Conservation (phyloP, 2,113 vertebrate species). For the Myanophis thanlyinensis region DNA sequence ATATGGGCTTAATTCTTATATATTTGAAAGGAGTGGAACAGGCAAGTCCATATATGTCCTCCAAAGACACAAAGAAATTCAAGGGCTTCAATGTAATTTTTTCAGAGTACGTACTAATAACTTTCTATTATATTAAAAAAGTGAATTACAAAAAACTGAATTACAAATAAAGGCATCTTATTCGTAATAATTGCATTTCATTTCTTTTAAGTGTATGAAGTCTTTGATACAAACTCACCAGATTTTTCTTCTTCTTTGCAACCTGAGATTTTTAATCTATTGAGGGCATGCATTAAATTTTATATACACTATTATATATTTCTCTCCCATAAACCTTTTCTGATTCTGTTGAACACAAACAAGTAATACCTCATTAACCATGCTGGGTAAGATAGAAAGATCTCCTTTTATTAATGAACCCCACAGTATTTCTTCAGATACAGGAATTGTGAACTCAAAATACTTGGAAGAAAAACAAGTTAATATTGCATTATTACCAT, state of each 20-base stretch:
- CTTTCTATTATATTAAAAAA: neutral
- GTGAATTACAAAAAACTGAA: neutral
- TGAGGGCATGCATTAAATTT: neutral
- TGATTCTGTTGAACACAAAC: neutral
- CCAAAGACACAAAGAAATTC: neutral
- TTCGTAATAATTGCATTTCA: neutral
- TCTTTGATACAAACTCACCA: neutral
- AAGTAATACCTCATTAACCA: neutral
- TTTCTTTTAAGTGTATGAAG: neutral
- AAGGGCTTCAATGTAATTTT: neutral
- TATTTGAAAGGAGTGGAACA: neutral
- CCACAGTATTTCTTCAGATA: conserved; percentile 79
- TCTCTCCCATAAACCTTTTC: neutral
- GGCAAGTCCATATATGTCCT: neutral
- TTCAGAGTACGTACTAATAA: neutral
- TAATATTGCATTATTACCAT: conserved; percentile 76
- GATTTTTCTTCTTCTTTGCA: neutral
- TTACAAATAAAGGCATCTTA: neutral
- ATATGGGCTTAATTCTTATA: neutral
- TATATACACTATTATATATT: neutral
- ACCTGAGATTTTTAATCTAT: neutral
- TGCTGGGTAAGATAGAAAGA: conserved; percentile 76
- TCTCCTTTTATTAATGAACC: conserved; percentile 82
- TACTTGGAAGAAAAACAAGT: conserved; percentile 75
- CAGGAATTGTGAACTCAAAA: conserved; percentile 80